Evolutionary conservation across 2,797 vertebrate species (phyloP).

Genomic region (Clamator glandarius): DNA sequence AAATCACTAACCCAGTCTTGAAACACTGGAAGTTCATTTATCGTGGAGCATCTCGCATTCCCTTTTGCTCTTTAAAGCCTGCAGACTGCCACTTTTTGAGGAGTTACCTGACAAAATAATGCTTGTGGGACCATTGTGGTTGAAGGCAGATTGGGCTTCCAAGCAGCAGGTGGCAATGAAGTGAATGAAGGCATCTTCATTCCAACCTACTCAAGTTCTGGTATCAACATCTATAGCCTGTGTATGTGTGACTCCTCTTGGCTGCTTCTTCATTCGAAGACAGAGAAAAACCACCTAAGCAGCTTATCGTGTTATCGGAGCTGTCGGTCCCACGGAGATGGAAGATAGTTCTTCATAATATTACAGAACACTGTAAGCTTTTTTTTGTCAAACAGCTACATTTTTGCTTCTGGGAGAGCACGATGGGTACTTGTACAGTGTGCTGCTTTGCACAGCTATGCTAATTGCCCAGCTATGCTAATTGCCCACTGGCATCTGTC

Average conservation of each 20-base stretch:
- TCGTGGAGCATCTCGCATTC: neutral
- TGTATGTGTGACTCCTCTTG: neutral
- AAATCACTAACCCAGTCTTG: neutral
- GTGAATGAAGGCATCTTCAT: neutral
- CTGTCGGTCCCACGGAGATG: neutral
- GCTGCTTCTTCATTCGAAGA: neutral
- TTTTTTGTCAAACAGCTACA: neutral
- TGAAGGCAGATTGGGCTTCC: neutral
- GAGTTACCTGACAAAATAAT: neutral
- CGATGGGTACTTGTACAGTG: conserved; percentile 2
- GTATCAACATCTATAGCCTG: neutral
- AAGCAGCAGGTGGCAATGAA: neutral
- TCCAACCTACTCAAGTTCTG: neutral
- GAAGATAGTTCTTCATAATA: neutral
- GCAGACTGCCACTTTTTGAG: neutral
- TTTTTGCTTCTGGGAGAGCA: neutral
- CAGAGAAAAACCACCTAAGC: neutral
- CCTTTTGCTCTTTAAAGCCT: neutral
- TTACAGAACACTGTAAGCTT: neutral
- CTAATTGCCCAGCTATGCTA: conserved; percentile 6
- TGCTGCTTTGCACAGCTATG: neutral
- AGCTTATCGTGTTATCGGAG: neutral
- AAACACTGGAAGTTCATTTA: neutral
- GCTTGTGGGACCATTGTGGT: neutral
- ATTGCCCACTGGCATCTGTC: conserved; percentile 24